A percentile compares a stretch with the other conserved stretches of the same genome.
Evolutionary conservation across 2,113 vertebrate species (phyloP).

Genomic region (Larimichthys crocea): DNA sequence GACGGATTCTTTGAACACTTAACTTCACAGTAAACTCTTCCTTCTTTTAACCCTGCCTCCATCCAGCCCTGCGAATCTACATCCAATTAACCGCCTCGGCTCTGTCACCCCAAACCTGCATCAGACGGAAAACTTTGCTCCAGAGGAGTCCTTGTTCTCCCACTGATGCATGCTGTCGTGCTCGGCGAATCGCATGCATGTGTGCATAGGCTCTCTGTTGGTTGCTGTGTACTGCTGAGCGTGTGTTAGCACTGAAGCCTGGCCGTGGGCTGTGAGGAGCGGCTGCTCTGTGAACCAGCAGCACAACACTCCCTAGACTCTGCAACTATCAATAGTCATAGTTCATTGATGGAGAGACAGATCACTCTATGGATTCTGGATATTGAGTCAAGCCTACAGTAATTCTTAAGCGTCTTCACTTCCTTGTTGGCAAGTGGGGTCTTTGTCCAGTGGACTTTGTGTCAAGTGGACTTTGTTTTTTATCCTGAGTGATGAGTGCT

Average conservation of each 20-base stretch:
- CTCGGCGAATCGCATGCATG: conserved; percentile 16
- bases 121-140: conserved; percentile 51
- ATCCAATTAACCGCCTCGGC: conserved; percentile 51
- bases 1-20: conserved; percentile 65
- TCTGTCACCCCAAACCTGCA: conserved; percentile 38
- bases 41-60: conserved; percentile 47
- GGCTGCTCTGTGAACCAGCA: conserved; percentile 44
- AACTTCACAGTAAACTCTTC: conserved; percentile 65
- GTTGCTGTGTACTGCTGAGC: conserved; percentile 15
- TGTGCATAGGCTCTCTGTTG: conserved; percentile 30
- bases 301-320: conserved; percentile 29
- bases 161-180: conserved; percentile 19
- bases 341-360: conserved; percentile 25
- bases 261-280: conserved; percentile 42
- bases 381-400: conserved; percentile 44
- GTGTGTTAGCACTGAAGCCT: conserved; percentile 44
- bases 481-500: conserved; percentile 51
- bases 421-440: conserved; percentile 38
- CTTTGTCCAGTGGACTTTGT: conserved; percentile 50
- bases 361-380: conserved; percentile 48
- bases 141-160: conserved; percentile 44
- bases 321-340: conserved; percentile 26
- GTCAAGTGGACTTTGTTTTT: conserved; percentile 55
- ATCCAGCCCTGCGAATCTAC: conserved; percentile 32
- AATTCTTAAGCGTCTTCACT: conserved; percentile 16